phyloP scores from a whole-genome alignment of 2,113 vertebrate genomes.

The Salminus brasiliensis region DNA sequence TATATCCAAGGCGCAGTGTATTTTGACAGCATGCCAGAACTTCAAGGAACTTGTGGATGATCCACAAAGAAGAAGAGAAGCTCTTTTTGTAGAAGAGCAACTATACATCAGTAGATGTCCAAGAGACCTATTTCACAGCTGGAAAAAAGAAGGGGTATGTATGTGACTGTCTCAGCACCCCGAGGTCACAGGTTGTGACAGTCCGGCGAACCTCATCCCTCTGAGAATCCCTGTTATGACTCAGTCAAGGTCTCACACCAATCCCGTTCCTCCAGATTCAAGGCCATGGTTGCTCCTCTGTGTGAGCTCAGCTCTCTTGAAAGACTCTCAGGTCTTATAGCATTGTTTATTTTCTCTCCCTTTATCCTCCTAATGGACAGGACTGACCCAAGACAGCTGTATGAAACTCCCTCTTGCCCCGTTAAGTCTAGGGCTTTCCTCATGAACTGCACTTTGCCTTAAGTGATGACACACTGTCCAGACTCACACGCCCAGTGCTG shows the following conservation, averaged over 20 bases:
- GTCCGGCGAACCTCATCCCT: slow-evolving; percentile 8
- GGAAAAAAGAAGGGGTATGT: too few relatives aligned
- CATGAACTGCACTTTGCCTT: not conserved
- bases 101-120: too few relatives aligned
- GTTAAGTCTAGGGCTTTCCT: slow-evolving; percentile 15
- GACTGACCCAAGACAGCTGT: slow-evolving; percentile 37
- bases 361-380: slow-evolving; percentile 26
- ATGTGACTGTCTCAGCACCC: not conserved
- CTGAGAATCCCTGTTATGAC: slow-evolving; percentile 24
- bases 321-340: slow-evolving; percentile 15
- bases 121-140: too few relatives aligned
- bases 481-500: not conserved
- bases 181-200: slow-evolving; percentile 20
- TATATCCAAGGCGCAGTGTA: not conserved
- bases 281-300: slow-evolving; percentile 35
- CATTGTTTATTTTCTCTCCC: slow-evolving; percentile 45
- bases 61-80: slow-evolving; percentile 5
- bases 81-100: not conserved
- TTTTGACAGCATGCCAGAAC: not conserved
- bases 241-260: not conserved
- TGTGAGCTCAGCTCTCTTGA: slow-evolving; percentile 26
- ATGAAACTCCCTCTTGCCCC: not conserved
- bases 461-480: slow-evolving; percentile 14
- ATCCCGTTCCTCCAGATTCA: slow-evolving; percentile 1
- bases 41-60: not conserved